These are phyloP conservation scores for Pangasius krempfi DNA, from an alignment of 2,797 vertebrate genomes.

Conservation along the genomic window DNA sequence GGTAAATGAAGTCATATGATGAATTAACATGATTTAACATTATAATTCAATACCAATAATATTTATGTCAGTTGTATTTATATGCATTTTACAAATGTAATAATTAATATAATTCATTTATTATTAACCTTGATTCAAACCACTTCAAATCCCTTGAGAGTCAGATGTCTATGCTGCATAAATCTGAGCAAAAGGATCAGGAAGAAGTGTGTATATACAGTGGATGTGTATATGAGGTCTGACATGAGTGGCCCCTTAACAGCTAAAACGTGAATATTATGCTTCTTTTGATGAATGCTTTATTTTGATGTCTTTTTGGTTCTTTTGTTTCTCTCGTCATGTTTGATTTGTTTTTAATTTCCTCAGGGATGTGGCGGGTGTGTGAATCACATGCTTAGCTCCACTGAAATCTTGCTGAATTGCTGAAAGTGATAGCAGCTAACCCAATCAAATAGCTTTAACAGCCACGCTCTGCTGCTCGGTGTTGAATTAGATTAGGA, in stretches of 20 bases:
- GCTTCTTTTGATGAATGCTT: slow-evolving; percentile 59
- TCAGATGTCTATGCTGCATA: background rate
- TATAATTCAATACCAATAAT: background rate
- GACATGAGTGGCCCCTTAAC: background rate
- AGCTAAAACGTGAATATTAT: background rate
- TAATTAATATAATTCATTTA: background rate
- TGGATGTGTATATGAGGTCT: background rate
- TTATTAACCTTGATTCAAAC: background rate
- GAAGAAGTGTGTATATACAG: background rate
- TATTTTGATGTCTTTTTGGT: slow-evolving; percentile 63
- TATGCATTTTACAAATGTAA: background rate
- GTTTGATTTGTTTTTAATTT: slow-evolving; percentile 71
- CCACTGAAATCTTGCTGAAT: slow-evolving; percentile 66
- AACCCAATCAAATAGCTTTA: slow-evolving; percentile 74
- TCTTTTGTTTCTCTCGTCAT: slow-evolving; percentile 65
- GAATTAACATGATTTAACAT: background rate
- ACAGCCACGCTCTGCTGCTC: slow-evolving; percentile 68
- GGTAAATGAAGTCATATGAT: background rate
- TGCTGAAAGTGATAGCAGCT: slow-evolving; percentile 73
- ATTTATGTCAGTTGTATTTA: background rate
- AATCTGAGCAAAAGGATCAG: slow-evolving; percentile 1
- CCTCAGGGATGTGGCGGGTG: slow-evolving; percentile 63
- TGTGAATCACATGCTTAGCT: slow-evolving; percentile 65
- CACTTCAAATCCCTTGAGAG: background rate
- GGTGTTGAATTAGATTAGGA: slow-evolving; percentile 71